phyloP scores from a whole-genome alignment of 2,888 invertebrate species.

The Dicycla oo region DNA sequence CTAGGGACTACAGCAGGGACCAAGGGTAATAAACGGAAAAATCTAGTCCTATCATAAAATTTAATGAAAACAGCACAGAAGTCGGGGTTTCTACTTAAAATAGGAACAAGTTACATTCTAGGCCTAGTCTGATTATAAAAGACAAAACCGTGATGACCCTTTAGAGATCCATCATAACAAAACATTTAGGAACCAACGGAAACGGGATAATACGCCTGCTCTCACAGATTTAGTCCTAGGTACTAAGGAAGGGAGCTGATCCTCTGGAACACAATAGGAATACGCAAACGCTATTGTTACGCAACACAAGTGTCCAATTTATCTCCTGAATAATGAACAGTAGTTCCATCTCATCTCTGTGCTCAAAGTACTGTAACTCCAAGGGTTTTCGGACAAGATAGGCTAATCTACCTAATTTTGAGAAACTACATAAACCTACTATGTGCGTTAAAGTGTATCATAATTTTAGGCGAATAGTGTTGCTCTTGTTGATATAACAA shows the following conservation, averaged over 20 bases:
- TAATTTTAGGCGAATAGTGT: background rate
- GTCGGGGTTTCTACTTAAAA: background rate
- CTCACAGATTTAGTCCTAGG: conserved; percentile 22
- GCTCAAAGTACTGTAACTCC: conserved; percentile 14
- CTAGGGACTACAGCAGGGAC: no score
- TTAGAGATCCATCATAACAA: conserved; percentile 18
- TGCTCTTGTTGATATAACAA: background rate
- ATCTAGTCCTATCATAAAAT: background rate
- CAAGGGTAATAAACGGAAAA: no score
- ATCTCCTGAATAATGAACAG: conserved; percentile 54
- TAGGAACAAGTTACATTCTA: background rate
- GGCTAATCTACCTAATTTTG: conserved; percentile 35
- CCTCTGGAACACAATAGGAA: conserved; percentile 59
- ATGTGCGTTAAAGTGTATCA: background rate
- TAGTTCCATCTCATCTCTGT: conserved; percentile 44
- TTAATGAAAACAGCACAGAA: background rate
- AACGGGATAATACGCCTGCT: conserved; percentile 24
- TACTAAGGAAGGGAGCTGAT: conserved; percentile 50
- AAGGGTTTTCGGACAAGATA: conserved; percentile 18
- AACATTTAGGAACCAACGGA: conserved; percentile 25
- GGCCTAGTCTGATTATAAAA: background rate
- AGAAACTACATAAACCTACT: background rate
- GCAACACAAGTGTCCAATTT: conserved; percentile 43
- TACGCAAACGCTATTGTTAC: conserved; percentile 42
- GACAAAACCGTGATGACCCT: background rate